Conservation (phyloP, 1,140 invertebrate species). For the Bombus breviceps region DNA sequence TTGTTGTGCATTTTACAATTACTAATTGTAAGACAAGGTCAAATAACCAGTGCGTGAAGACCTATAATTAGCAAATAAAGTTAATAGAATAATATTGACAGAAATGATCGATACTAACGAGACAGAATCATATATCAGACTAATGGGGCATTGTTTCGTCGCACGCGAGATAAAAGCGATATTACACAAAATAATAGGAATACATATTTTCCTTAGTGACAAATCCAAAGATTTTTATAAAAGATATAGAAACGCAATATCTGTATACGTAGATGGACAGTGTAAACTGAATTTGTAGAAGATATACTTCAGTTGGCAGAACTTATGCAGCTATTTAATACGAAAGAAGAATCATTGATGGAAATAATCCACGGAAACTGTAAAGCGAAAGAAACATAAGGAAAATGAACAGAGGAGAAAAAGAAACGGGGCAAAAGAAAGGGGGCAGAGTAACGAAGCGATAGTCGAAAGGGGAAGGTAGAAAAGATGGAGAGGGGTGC, state of each 20-base stretch:
- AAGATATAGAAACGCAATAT: background rate
- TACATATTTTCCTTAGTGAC: background rate
- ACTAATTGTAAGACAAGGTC: too few relatives aligned
- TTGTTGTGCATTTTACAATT: background rate
- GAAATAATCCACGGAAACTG: background rate
- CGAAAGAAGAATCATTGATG: too few relatives aligned
- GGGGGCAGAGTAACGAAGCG: background rate
- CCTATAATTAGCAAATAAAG: background rate
- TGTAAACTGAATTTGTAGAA: background rate
- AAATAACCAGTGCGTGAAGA: too few relatives aligned
- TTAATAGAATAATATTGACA: background rate
- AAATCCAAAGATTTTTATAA: background rate
- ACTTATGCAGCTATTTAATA: background rate
- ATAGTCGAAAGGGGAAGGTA: constrained; percentile 18
- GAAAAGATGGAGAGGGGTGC: constrained; percentile 12
- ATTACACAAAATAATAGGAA: too few relatives aligned
- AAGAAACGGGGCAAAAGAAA: background rate
- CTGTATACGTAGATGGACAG: background rate
- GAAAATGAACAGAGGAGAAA: constrained; percentile 3
- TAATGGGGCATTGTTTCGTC: too few relatives aligned
- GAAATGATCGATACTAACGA: background rate
- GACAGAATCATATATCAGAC: too few relatives aligned
- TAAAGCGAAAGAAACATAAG: too few relatives aligned
- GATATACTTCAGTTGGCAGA: background rate
- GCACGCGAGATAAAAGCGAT: too few relatives aligned